Evolutionary conservation across 2,113 vertebrate genomes (phyloP), one percentile per base, ranked within the genome.

Genomic region (Upupa epops): DNA sequence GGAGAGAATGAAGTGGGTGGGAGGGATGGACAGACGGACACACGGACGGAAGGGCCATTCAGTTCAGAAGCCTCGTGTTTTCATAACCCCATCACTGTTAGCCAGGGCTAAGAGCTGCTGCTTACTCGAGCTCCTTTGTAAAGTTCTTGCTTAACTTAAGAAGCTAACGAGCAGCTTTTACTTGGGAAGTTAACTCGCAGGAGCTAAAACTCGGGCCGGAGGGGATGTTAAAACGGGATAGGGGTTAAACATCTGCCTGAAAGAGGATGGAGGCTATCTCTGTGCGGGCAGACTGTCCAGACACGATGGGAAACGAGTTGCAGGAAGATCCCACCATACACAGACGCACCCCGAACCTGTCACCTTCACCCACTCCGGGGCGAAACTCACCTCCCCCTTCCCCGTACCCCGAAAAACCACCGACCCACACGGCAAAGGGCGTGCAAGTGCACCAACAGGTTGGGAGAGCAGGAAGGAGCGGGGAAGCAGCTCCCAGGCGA

Each of bases 261-360:
- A 55, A 56, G 13, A 42, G 40, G 31, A 17, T 0, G 15, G 40
- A 34, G 6, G 16, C 4, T 3, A 20, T 8, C 32, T 5, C 54
- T 8, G 6, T 1, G 60, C 17, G 7, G 21, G 42, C 32, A 16
- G 15, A 20, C 42, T 7, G 49, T 29, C 29, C 88, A 29, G 59
- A n/a, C 55, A 21, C 52, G 20, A 31, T 54, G 28, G 21, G 19
- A 12, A 31, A 7, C 1, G 40, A 72, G 59, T 31, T 10, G 14
- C 0, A n/a, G 13, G 37, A 17, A 22, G 25, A 45, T 24, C 7
- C 9, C 58, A 17, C 8, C 1, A 7, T 20, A 14, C 0, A 26
- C 0, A 10, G 10, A 4, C 1, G 21, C 3, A 34, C 21, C 14
- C 45, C 31, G 5, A 68, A 20, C 29, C 36, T 32, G 37, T 28